These are phyloP conservation scores for Scelioninae gen. 1 DNA, from an alignment of 2,888 invertebrate genomes.

Conservation along the genomic window DNA sequence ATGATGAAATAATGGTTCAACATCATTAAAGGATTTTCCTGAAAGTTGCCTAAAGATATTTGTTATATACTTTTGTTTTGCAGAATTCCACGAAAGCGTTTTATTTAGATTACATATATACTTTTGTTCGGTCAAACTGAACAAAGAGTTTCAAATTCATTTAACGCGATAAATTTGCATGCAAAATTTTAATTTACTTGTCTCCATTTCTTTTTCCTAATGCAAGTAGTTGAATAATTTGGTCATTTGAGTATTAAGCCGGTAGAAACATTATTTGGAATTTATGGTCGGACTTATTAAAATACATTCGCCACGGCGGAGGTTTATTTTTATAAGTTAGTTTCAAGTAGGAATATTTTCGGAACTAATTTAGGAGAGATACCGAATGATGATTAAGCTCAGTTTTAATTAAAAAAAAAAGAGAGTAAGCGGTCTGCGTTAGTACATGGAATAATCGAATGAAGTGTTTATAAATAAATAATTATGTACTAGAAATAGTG, in stretches of 20 bases:
- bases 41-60: too few species aligned
- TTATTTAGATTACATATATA: too few species aligned
- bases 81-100: too few species aligned
- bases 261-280: conserved; percentile 20
- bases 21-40: too few species aligned
- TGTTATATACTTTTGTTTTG: too few species aligned
- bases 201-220: conserved; percentile 20
- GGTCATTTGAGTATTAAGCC: conserved; percentile 27
- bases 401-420: conserved; percentile 20
- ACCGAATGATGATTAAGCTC: background rate
- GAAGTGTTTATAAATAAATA: conserved; percentile 9
- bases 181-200: too few species aligned
- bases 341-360: conserved; percentile 3
- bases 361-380: conserved; percentile 2
- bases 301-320: too few species aligned
- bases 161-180: too few species aligned
- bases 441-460: background rate
- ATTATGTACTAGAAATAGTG: background rate
- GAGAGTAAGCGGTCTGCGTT: background rate
- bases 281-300: conserved; percentile 31
- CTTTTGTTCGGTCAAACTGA: too few species aligned
- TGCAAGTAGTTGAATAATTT: conserved; percentile 26
- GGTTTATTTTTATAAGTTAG: conserved; percentile 17
- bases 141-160: too few species aligned
- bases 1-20: too few species aligned